Percentiles rank a stretch among this genome's conserved stretches.
These are phyloP conservation scores for Planiliza haematocheilus DNA, from an alignment of 2,113 vertebrate genomes.

Conservation along the genomic window DNA sequence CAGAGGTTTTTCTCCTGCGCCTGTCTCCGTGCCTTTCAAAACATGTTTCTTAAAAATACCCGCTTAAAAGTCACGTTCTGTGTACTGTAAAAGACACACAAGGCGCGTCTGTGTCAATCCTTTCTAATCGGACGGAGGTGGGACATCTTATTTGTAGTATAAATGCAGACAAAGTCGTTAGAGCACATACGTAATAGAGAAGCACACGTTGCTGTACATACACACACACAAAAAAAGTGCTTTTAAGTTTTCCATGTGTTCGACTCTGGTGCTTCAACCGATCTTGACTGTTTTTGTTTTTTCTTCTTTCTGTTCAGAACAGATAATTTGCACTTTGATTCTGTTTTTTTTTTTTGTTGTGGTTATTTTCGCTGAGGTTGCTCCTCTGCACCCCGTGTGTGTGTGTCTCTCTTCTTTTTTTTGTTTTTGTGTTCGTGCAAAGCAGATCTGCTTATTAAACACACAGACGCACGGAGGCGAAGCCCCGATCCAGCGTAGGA, in stretches of 20 bases:
- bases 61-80: background rate
- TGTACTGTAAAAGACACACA: conserved; percentile 15
- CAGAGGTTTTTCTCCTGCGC: conserved; percentile 18
- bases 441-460: conserved; percentile 23
- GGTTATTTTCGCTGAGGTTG: conserved; percentile 35
- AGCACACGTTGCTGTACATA: conserved; percentile 36
- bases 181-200: conserved; percentile 56
- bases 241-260: conserved; percentile 23
- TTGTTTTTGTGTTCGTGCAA: conserved; percentile 9
- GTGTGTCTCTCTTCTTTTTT: background rate
- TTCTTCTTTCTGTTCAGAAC: conserved; percentile 28
- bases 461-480: conserved; percentile 15
- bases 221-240: conserved; percentile 35
- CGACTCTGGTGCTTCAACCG: conserved; percentile 53
- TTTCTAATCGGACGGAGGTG: conserved; percentile 3
- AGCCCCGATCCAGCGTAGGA: conserved; percentile 59
- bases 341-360: background rate
- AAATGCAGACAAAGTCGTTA: conserved; percentile 61
- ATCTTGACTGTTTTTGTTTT: conserved; percentile 17
- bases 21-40: conserved; percentile 50
- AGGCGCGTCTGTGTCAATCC: conserved; percentile 5
- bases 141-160: conserved; percentile 30
- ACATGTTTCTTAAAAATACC: background rate
- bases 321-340: conserved; percentile 76
- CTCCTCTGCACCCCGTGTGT: conserved; percentile 9